phyloP scores from a whole-genome alignment of 2,888 invertebrate genomes.

The Metellina segmentata region DNA sequence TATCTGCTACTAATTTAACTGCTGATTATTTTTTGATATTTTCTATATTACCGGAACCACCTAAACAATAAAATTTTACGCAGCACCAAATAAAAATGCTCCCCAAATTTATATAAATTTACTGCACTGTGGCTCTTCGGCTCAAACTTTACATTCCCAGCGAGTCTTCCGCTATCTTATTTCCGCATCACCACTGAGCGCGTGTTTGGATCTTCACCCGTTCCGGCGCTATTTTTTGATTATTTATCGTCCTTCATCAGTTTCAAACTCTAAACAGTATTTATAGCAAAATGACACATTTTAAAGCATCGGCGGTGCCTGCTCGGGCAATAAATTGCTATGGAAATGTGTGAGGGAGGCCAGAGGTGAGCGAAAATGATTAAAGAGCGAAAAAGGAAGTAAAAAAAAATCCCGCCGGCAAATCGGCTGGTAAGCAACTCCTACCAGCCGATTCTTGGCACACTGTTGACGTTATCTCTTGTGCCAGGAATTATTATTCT shows the following conservation, averaged over 20 bases:
- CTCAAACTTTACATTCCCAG: too few relatives aligned
- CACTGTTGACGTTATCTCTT: slow-evolving; percentile 75
- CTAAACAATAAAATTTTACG: too few relatives aligned
- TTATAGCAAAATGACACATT: slow-evolving; percentile 61
- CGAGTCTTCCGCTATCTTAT: not conserved
- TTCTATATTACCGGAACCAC: too few relatives aligned
- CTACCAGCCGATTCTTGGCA: slow-evolving; percentile 73
- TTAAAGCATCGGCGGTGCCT: slow-evolving; percentile 35
- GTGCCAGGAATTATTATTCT: slow-evolving; percentile 76
- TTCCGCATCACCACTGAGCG: not conserved
- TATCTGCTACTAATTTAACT: too few relatives aligned
- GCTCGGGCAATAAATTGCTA: slow-evolving; percentile 53
- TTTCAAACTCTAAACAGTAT: slow-evolving; percentile 12
- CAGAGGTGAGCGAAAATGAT: slow-evolving; percentile 75
- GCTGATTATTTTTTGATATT: too few relatives aligned
- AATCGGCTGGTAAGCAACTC: slow-evolving; percentile 75
- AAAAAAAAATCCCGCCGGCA: slow-evolving; percentile 47
- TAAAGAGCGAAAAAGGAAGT: slow-evolving; percentile 58
- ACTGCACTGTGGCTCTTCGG: not conserved
- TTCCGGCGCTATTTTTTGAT: not conserved
- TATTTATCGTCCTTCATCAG: slow-evolving; percentile 14
- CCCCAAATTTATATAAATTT: not conserved
- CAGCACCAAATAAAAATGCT: not conserved
- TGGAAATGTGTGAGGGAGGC: slow-evolving; percentile 66
- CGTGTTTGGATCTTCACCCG: not conserved